These are phyloP conservation scores for Athrips mouffetella DNA, from an alignment of 2,888 invertebrate species.

Conservation along the genomic window DNA sequence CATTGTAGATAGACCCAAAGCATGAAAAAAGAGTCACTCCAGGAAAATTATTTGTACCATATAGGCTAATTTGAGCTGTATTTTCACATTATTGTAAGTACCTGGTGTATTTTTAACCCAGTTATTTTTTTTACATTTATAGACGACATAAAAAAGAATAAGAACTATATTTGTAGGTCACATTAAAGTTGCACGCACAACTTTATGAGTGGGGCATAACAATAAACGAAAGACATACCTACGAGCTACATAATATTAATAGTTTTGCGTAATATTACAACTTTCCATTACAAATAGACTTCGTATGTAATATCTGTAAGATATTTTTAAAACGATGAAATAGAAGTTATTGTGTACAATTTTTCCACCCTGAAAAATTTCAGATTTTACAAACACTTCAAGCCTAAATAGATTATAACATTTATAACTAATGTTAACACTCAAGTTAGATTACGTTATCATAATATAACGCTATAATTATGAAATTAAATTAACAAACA, in stretches of 20 bases:
- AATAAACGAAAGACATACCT: slow-evolving; percentile 30
- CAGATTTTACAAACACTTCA: background rate
- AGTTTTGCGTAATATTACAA: slow-evolving; percentile 31
- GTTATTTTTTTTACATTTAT: background rate
- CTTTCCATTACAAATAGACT: slow-evolving; percentile 34
- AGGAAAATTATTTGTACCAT: too few relatives aligned
- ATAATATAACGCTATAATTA: too few relatives aligned
- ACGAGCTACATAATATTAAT: slow-evolving; percentile 22
- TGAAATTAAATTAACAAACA: too few relatives aligned
- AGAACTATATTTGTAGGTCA: slow-evolving; percentile 33
- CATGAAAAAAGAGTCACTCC: too few relatives aligned
- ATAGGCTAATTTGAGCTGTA: too few relatives aligned
- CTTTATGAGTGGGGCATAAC: slow-evolving; percentile 31
- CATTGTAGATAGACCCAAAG: too few relatives aligned
- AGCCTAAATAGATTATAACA: too few relatives aligned
- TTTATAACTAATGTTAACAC: too few relatives aligned
- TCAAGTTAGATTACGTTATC: too few relatives aligned
- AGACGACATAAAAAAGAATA: slow-evolving; percentile 11
- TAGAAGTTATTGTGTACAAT: background rate
- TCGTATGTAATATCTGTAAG: background rate
- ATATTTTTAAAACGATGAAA: background rate
- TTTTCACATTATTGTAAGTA: too few relatives aligned
- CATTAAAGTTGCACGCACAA: slow-evolving; percentile 29
- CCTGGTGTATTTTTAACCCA: background rate
- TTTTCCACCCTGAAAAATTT: background rate